Conservation (phyloP, 2,113 vertebrate species). For the Perccottus glenii region DNA sequence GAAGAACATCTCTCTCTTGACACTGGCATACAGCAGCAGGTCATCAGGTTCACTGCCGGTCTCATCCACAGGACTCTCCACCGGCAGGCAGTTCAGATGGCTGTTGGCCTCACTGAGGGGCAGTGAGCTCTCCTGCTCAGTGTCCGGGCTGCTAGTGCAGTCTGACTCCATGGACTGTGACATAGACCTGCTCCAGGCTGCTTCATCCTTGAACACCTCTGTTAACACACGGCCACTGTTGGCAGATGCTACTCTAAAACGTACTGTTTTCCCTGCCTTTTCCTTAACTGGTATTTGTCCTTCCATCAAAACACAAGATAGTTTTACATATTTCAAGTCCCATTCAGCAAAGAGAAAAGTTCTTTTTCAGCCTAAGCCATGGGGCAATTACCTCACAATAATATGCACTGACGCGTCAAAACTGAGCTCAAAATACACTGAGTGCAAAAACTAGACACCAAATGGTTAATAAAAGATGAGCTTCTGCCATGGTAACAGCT, state of each 20-base stretch:
- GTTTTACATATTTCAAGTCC: slow-evolving; percentile 78
- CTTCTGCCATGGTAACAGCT: slow-evolving; percentile 89
- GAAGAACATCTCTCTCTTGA: slow-evolving; percentile 85
- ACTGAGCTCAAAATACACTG: slow-evolving; percentile 63
- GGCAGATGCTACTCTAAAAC: slow-evolving; percentile 92
- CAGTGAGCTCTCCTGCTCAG: slow-evolving; percentile 75
- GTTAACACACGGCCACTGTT: slow-evolving; percentile 91
- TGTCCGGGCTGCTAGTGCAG: slow-evolving; percentile 81
- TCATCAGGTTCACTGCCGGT: slow-evolving; percentile 84
- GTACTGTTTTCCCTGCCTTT: slow-evolving; percentile 82
- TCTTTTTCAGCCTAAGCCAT: slow-evolving; percentile 33
- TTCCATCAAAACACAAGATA: slow-evolving; percentile 70
- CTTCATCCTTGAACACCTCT: slow-evolving; percentile 91
- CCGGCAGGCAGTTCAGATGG: slow-evolving; percentile 81
- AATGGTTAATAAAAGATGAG: slow-evolving; percentile 86
- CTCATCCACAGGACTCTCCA: slow-evolving; percentile 72
- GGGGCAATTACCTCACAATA: slow-evolving; percentile 50
- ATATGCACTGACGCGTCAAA: slow-evolving; percentile 57
- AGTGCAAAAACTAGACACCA: slow-evolving; percentile 69
- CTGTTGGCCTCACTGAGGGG: slow-evolving; percentile 82
- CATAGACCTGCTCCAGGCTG: slow-evolving; percentile 48
- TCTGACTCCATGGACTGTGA: slow-evolving; percentile 86
- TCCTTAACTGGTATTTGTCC: slow-evolving; percentile 73
- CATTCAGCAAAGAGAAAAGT: slow-evolving; percentile 36
- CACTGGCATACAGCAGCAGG: slow-evolving; percentile 87